These are phyloP conservation scores for Aphelinus atriplicis DNA, from an alignment of 1,140 invertebrate genomes.

Conservation along the genomic window DNA sequence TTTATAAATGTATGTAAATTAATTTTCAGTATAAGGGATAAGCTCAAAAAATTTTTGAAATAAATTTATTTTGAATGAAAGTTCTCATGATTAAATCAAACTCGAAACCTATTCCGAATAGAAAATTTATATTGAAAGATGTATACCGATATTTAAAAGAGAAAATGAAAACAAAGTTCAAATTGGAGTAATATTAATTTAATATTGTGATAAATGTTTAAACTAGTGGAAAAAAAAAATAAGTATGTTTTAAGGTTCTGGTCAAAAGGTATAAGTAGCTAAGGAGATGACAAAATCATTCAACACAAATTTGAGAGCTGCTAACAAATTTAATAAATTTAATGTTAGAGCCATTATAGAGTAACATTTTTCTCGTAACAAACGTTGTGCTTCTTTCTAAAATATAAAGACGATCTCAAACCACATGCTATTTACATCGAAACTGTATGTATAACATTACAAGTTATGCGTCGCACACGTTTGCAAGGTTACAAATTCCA, in stretches of 20 bases:
- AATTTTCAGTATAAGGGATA: background rate
- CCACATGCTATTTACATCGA: conserved; percentile 40
- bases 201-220: background rate
- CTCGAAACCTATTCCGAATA: too few relatives aligned
- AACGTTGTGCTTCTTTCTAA: conserved; percentile 42
- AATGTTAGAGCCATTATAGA: conserved; percentile 40
- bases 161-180: too few relatives aligned
- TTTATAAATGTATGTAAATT: conserved; percentile 28
- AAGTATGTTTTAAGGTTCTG: too few relatives aligned
- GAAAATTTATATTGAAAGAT: too few relatives aligned
- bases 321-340: conserved; percentile 44
- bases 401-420: conserved; percentile 42
- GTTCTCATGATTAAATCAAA: too few relatives aligned
- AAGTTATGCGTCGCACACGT: conserved; percentile 34
- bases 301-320: conserved; percentile 18
- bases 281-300: too few relatives aligned
- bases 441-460: conserved; percentile 39
- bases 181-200: too few relatives aligned
- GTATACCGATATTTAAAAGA: too few relatives aligned
- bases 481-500: conserved; percentile 33
- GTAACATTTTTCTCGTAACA: conserved; percentile 41
- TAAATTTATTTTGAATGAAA: background rate
- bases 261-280: too few relatives aligned
- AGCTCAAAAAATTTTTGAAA: conserved; percentile 9
- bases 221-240: background rate